Percentiles rank a stretch among this genome's conserved stretches.
Conservation (phyloP, 2,797 vertebrate genomes). For the Pelochelys cantorii region DNA sequence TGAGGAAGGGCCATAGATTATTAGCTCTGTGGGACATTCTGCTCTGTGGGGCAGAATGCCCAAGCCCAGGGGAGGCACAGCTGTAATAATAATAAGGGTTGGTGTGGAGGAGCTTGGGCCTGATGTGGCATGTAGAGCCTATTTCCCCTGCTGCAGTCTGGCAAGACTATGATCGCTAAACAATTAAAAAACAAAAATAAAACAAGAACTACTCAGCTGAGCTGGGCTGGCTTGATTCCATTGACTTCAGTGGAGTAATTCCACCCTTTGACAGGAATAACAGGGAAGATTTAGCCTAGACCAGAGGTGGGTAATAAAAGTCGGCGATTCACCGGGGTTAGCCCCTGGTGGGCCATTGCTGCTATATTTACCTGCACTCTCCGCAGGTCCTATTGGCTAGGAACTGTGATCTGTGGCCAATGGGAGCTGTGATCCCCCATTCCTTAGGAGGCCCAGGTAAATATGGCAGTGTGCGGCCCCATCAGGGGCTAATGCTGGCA, state of each 20-base stretch:
- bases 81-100: conserved; percentile 1
- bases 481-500: too few relatives aligned
- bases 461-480: too few relatives aligned
- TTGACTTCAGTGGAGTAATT: conserved; percentile 44
- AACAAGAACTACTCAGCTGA: neutral
- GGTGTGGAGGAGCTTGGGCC: neutral
- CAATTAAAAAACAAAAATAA: conserved; percentile 24
- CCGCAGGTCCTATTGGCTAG: too few relatives aligned
- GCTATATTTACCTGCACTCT: too few relatives aligned
- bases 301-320: too few relatives aligned
- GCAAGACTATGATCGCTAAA: conserved; percentile 34
- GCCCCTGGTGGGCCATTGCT: too few relatives aligned
- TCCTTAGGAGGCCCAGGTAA: too few relatives aligned
- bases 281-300: neutral
- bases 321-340: too few relatives aligned
- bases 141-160: conserved; percentile 19
- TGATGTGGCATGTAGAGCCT: neutral
- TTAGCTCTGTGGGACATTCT: neutral
- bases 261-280: conserved; percentile 7
- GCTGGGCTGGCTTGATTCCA: conserved; percentile 25
- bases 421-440: too few relatives aligned
- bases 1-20: neutral
- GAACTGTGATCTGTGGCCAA: too few relatives aligned
- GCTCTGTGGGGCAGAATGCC: neutral
- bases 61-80: neutral